Evolutionary conservation across 1,140 invertebrate species (phyloP).

Genomic region (Scaptomyza hsui): DNA sequence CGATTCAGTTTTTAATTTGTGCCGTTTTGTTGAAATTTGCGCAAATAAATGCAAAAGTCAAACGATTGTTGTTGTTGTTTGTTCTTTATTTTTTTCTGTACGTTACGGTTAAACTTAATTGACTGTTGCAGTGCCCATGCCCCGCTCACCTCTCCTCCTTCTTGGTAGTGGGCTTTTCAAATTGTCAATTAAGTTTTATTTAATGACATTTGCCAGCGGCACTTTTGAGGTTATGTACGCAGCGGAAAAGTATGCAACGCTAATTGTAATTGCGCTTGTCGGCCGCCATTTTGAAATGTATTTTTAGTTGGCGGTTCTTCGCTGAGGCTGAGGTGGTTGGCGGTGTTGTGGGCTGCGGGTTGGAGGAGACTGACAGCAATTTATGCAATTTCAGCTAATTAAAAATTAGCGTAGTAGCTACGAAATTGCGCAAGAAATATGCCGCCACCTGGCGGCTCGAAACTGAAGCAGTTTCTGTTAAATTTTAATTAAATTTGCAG

Average conservation of each 20-base stretch:
- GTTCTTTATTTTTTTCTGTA: conserved; percentile 28
- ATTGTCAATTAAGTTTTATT: conserved; percentile 83
- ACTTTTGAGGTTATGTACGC: conserved; percentile 69
- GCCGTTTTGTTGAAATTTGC: conserved; percentile 67
- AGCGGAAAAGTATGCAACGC: conserved; percentile 65
- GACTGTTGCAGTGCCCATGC: conserved; percentile 59
- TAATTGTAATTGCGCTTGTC: conserved; percentile 67
- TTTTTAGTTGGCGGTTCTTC: conserved; percentile 21
- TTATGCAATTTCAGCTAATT: conserved; percentile 77
- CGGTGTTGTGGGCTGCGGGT: not conserved
- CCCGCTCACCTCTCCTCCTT: too few relatives aligned
- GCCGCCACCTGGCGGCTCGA: conserved; percentile 62
- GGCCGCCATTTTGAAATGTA: conserved; percentile 69
- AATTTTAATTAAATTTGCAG: conserved; percentile 78
- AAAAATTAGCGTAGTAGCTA: conserved; percentile 67
- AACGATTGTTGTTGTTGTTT: conserved; percentile 29
- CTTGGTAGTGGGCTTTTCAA: conserved; percentile 54
- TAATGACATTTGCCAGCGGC: conserved; percentile 74
- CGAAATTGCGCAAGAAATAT: conserved; percentile 48
- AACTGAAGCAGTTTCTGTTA: conserved; percentile 44
- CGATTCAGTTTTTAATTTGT: conserved; percentile 80
- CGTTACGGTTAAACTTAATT: conserved; percentile 56
- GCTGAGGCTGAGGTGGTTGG: conserved; percentile 4
- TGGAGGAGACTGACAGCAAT: conserved; percentile 30
- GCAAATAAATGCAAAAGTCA: conserved; percentile 78